Percentiles rank a stretch among this genome's conserved stretches.
phyloP scores from a whole-genome alignment of 2,888 invertebrate species.

The Linnaemya tessellans region DNA sequence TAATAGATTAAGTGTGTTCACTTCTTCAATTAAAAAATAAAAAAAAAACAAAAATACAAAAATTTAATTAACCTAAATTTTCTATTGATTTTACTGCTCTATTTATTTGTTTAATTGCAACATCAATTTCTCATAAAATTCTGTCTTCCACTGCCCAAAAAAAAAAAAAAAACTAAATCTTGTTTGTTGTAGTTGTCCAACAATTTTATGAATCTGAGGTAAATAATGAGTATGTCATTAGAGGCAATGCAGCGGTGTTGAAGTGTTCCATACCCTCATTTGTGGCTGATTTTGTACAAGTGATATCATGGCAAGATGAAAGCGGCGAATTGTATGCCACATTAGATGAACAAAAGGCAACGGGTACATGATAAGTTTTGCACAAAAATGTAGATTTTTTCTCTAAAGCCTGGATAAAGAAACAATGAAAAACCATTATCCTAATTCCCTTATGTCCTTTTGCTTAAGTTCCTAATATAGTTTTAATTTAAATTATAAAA shows the following conservation, averaged over 20 bases:
- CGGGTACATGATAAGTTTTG: conserved; percentile 54
- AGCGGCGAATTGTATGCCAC: conserved; percentile 81
- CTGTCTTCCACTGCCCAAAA: conserved; percentile 5
- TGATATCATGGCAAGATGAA: conserved; percentile 89
- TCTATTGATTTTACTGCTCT: conserved; percentile 27
- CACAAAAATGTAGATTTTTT: conserved; percentile 21
- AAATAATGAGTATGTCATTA: conserved; percentile 89
- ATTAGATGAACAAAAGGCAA: conserved; percentile 79
- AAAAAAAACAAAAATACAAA: background rate
- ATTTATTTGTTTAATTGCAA: background rate
- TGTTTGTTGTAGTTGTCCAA: conserved; percentile 85
- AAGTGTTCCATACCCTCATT: conserved; percentile 91
- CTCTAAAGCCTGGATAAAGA: background rate
- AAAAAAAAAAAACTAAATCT: background rate
- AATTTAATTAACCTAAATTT: conserved; percentile 42
- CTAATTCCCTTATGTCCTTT: conserved; percentile 36
- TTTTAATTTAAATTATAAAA: conserved; percentile 26
- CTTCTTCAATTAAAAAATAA: background rate
- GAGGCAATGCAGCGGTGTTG: conserved; percentile 88
- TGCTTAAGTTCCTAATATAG: conserved; percentile 22
- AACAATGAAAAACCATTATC: conserved; percentile 34
- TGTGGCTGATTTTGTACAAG: conserved; percentile 89
- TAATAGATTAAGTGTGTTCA: background rate
- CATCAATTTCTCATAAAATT: conserved; percentile 8
- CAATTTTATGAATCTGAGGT: conserved; percentile 90